Base-by-base conservation (phyloP, 1,140 invertebrate species). In the Brachionus koreanus region DNA sequence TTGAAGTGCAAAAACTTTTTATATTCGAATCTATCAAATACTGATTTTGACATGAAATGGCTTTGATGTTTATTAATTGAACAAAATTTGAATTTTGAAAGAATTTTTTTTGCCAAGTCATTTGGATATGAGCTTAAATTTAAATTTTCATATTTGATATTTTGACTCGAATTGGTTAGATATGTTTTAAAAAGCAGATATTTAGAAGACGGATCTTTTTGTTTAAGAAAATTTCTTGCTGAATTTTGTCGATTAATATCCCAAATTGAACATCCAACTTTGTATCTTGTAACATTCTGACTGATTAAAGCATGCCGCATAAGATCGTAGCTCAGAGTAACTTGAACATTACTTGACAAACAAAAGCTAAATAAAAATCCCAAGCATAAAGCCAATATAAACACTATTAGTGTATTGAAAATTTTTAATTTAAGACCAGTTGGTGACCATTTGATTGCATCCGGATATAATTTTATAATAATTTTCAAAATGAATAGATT, bases 41-140 rank as follows among this genome's bases (percentile, higher is more conserved):
- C 43, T 29, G 69, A 74, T 74, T 74, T 74, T 9, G 69, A 74
- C 12, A 46, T 13, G 25, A 74, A 74, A 46, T 74, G 1, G 25
- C 13, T 74, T 3, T 49, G n/a, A 6, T 74, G 69, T 25, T 74
- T 74, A 25, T 74, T 74, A 25, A 74, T 74, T 74, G 39, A 46
- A 25, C 69, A 74, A 46, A 74, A 16, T 46, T 74, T 74, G 25
- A 74, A 74, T 25, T 74, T 74, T 6, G 29, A 37, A 16, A 69
- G 37, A 37, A 37, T 16, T 16, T 42, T 39, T 19, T 37, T 39
- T 2, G 37, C 37, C 16, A 19, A 19, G n/a, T 37, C 33, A 19
- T 69, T 39, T 65, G 63, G 25, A 65, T 65, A 33, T n/a, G 63
- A 65, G 63, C 19, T 19, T 19, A 65, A n/a, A 37, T 19, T 39